Base-by-base conservation (phyloP, 2,888 invertebrate species). In the Schizotus pectinicornis region DNA sequence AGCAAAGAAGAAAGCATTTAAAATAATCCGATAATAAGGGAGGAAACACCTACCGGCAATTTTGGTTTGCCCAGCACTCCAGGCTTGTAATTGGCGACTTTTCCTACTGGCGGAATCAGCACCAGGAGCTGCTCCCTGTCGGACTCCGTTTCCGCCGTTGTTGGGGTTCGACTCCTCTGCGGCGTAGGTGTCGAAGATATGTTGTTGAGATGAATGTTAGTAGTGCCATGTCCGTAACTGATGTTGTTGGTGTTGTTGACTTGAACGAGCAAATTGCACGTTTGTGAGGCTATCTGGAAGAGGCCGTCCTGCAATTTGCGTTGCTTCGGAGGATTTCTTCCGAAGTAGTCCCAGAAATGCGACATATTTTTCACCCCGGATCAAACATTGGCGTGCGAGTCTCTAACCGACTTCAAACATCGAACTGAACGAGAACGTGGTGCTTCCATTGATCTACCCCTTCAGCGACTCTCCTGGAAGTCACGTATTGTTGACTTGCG, bases 281-380 rank as follows among this genome's bases (percentile, higher is more conserved):
- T 90, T 76, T 90, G 90, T 8, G 89, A 88, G 3, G 89, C 90
- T 65, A 90, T 90, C 81, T 90, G 90, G 74, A 90, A 89, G 32
- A 90, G 81, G 5, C 90, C 90, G 72, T 90, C 90, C 72, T 90
- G 89, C 63, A 90, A 77, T 76, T 89, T 89, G 49, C 86, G 82
- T 67, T 85, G 85, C 67, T 83, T 83, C 53, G 82, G 78, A 66
- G 83, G 82, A 56, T 67, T 67, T 59, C 67, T 70, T 33, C 69
- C 68, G 56, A 86, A 80, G 71, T 85, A 83, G 74, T 86, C 86
- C 85, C 86, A 86, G 78, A 85, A 83, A 48, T 84, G 82, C 71
- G 86, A 84, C 86, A 86, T 86, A 62, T 49, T 57, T 64, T 59
- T 67, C 63, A 72, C 53, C 69, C 69, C 64, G 69, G 67, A 63